Evolutionary conservation across 2,888 invertebrate species (phyloP).

Genomic region (Papilio gigon): DNA sequence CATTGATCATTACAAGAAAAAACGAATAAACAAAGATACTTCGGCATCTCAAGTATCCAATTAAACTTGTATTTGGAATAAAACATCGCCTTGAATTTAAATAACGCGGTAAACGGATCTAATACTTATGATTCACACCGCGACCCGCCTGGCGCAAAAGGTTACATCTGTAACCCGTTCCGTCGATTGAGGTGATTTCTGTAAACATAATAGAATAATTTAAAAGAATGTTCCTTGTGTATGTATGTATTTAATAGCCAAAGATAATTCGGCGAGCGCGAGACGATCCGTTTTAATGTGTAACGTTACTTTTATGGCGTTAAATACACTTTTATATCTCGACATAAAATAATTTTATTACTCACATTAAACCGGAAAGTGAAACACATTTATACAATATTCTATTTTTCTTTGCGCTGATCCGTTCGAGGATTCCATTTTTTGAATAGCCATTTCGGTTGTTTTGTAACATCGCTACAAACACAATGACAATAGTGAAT

Average conservation of each 20-base stretch:
- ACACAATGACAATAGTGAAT: too few relatives aligned
- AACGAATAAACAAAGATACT: neutral
- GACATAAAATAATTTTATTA: constrained; percentile 11
- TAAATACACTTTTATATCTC: constrained; percentile 26
- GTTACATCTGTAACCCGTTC: neutral
- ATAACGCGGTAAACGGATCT: neutral
- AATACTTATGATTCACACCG: neutral
- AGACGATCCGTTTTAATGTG: constrained; percentile 20
- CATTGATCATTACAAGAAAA: neutral
- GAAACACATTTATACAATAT: constrained; percentile 3
- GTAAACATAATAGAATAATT: neutral
- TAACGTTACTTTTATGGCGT: constrained; percentile 4
- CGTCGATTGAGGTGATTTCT: neutral
- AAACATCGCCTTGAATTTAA: neutral
- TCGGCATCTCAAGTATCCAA: neutral
- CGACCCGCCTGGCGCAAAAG: neutral
- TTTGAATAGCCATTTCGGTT: neutral
- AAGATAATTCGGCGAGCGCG: constrained; percentile 14
- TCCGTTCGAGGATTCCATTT: neutral
- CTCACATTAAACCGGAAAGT: constrained; percentile 13
- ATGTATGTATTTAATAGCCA: constrained; percentile 15
- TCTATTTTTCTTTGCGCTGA: constrained; percentile 9
- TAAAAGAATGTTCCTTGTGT: constrained; percentile 6
- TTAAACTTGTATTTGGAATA: neutral
- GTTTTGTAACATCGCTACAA: too few relatives aligned